Evolutionary conservation across 2,888 invertebrate species (phyloP).

Genomic region (Aricia artaxerxes): DNA sequence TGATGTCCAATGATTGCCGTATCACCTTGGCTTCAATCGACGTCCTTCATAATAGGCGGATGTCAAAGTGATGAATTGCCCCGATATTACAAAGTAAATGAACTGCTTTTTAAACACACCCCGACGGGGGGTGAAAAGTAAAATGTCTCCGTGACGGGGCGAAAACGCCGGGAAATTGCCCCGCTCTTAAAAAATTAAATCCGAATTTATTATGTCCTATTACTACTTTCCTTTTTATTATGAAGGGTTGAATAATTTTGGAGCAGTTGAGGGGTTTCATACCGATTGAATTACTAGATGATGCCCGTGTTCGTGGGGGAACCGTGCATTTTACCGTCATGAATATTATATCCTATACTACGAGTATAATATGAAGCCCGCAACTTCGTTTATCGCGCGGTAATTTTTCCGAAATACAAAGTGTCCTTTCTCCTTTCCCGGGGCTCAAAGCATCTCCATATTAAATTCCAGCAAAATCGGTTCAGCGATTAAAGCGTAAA

Average conservation of each 20-base stretch:
- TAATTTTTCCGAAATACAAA: too few species aligned
- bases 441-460: too few species aligned
- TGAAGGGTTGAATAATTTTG: neutral
- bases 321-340: too few species aligned
- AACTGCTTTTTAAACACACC: slow-evolving; percentile 61
- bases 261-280: neutral
- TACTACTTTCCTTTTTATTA: neutral
- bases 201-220: slow-evolving; percentile 9
- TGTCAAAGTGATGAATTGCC: slow-evolving; percentile 69
- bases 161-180: slow-evolving; percentile 51
- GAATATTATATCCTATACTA: too few species aligned
- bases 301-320: too few species aligned
- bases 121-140: slow-evolving; percentile 51
- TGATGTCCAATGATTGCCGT: slow-evolving; percentile 5
- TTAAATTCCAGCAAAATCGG: too few species aligned
- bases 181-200: slow-evolving; percentile 34
- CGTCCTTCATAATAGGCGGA: slow-evolving; percentile 57
- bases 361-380: too few species aligned
- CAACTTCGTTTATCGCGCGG: too few species aligned
- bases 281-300: neutral
- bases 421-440: too few species aligned
- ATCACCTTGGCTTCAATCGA: slow-evolving; percentile 50
- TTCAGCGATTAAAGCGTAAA: too few species aligned
- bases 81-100: slow-evolving; percentile 69
- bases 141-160: slow-evolving; percentile 54